Conservation (phyloP, 2,888 invertebrate species). For the Leptopterna dolabrata region DNA sequence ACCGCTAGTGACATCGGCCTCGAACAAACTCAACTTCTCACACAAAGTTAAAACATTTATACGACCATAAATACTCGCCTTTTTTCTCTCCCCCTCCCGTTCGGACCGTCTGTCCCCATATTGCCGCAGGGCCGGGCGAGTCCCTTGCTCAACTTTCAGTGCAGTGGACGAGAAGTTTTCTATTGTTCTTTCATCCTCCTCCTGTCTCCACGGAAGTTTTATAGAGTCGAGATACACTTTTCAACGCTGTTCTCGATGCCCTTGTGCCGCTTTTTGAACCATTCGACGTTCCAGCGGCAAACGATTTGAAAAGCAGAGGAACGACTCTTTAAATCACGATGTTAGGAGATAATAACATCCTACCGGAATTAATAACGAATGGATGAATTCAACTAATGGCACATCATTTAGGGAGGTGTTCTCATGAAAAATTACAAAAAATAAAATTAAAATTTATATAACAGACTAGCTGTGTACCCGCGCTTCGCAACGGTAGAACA, state of each 20-base stretch:
- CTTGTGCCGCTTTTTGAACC: not conserved
- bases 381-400: not conserved
- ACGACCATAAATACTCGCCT: constrained; percentile 7
- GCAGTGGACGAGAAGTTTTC: not conserved
- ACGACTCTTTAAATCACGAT: not conserved
- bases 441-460: not conserved
- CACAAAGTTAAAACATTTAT: not conserved
- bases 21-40: not conserved
- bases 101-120: not conserved
- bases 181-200: constrained; percentile 1
- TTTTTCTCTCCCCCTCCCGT: not conserved
- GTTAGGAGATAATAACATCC: too few species aligned
- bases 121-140: not conserved
- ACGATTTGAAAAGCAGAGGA: not conserved
- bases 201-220: not conserved
- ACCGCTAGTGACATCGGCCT: not conserved
- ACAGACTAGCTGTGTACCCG: too few species aligned
- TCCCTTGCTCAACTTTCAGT: not conserved
- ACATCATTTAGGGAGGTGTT: too few species aligned
- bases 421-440: too few species aligned
- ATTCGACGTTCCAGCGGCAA: not conserved
- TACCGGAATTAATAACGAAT: not conserved
- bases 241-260: not conserved
- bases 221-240: not conserved
- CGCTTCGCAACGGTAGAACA: too few species aligned